A percentile compares a stretch with the other conserved stretches of the same genome.
phyloP scores from a whole-genome alignment of 2,113 vertebrate genomes.

The Aegithalos caudatus region DNA sequence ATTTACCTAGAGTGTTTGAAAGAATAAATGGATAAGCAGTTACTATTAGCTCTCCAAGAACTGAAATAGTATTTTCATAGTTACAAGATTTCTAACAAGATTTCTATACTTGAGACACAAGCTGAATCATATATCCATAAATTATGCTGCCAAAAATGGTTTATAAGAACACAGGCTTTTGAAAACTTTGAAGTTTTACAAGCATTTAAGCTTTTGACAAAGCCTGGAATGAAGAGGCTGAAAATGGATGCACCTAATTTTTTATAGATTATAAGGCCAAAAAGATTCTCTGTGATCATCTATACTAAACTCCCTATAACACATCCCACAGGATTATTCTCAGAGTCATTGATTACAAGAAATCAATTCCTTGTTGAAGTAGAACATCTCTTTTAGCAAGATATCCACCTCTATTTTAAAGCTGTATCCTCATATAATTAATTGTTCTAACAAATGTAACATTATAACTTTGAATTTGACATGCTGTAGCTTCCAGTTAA shows the following conservation, averaged over 20 bases:
- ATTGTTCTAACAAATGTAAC: neutral
- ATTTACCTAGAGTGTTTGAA: neutral
- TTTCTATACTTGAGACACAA: neutral
- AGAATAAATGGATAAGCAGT: neutral
- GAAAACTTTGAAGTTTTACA: neutral
- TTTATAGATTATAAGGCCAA: neutral
- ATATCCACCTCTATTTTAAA: neutral
- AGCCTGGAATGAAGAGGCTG: neutral
- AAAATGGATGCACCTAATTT: neutral
- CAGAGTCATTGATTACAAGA: neutral
- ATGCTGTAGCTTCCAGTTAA: neutral
- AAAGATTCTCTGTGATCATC: neutral
- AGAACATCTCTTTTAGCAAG: neutral
- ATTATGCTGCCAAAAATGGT: neutral
- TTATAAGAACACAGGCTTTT: neutral
- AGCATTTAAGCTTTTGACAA: neutral
- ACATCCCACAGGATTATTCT: neutral
- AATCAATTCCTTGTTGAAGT: neutral
- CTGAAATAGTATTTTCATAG: neutral
- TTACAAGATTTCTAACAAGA: neutral
- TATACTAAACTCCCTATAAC: neutral
- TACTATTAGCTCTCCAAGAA: neutral
- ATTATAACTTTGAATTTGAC: neutral
- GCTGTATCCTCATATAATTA: neutral
- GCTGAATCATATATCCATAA: neutral